Base-by-base conservation (phyloP, 2,888 invertebrate species). In the Parthenolecanium corni region DNA sequence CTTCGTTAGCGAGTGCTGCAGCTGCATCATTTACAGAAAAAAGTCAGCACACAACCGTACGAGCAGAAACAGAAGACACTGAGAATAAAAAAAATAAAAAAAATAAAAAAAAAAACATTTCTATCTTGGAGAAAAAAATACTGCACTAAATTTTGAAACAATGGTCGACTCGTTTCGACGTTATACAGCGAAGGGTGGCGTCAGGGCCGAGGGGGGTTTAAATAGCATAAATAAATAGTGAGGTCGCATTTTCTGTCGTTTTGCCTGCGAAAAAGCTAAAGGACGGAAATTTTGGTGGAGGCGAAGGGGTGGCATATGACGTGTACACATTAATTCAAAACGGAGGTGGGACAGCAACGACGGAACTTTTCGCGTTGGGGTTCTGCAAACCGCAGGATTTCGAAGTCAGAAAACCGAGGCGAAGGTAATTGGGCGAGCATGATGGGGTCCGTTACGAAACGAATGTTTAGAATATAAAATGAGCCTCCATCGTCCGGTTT, bases 381-480 rank as follows among this genome's bases (percentile, higher is more conserved):
- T 31, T 31, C 49, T 38, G 49, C 36, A 58, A 58, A 58, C 58
- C 58, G 58, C 58, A 56, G 21, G 58, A 58, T 58, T 58, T 58
- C 14, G 36, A 58, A 58, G 58, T 58, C 58, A 31, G 49, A 49
- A 49, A 38, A 58, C 20, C 31, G 58, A 58, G 58, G 47, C 47
- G 20, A 49, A 58, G 58, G 58, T 58, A 58, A 58, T 58, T 58
- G 58, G 58, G 58, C 47, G 58, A 44, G 58, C 58, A 58, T 58
- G 58, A 58, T 58, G 58, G 58, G 58, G 58, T 58, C 58, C 51
- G 58, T 58, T 47, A 58, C 58, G 58, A 31, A 31, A 47, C 47
- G 58, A 58, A 58, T 58, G 58, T 58, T 58, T 58, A 46, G 58
- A 58, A 58, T 58, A 58, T 58, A 58, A 58, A 58, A 58, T 58